Percentiles rank a stretch among this genome's conserved stretches.
Evolutionary conservation across 2,888 invertebrate genomes (phyloP).

Genomic region (Prosapia bicincta): DNA sequence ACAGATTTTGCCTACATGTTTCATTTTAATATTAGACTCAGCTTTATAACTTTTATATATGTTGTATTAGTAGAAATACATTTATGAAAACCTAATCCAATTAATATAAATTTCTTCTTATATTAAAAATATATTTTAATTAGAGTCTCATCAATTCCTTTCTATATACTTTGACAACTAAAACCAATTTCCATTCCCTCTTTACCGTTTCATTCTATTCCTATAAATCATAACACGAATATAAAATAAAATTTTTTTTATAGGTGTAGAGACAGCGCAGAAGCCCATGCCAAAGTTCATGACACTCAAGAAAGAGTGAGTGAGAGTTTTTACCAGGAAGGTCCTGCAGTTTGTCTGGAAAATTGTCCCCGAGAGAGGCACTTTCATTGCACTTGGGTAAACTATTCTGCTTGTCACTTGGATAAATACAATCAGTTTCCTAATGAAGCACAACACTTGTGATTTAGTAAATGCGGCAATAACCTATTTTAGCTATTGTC

Average conservation of each 20-base stretch:
- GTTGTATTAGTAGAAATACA: too few relatives aligned
- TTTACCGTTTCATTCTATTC: too few relatives aligned
- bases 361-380: constrained; percentile 79
- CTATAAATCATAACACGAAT: too few relatives aligned
- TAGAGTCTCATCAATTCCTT: too few relatives aligned
- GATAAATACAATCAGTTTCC: constrained; percentile 4
- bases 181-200: too few relatives aligned
- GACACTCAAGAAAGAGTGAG: constrained; percentile 85
- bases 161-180: too few relatives aligned
- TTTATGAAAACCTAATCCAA: too few relatives aligned
- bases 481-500: constrained; percentile 3
- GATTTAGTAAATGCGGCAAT: background rate
- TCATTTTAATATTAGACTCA: too few relatives aligned
- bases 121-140: too few relatives aligned
- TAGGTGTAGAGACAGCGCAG: constrained; percentile 50
- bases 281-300: constrained; percentile 84
- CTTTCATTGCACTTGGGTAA: constrained; percentile 87
- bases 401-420: constrained; percentile 39
- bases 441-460: background rate
- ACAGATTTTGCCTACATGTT: too few relatives aligned
- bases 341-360: constrained; percentile 55
- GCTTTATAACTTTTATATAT: too few relatives aligned
- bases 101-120: too few relatives aligned
- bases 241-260: constrained; percentile 1
- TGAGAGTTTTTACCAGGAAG: constrained; percentile 67